Percentiles rank a stretch among this genome's conserved stretches.
These are phyloP conservation scores for Pyxicephalus adspersus DNA, from an alignment of 2,113 vertebrate species.

Conservation along the genomic window DNA sequence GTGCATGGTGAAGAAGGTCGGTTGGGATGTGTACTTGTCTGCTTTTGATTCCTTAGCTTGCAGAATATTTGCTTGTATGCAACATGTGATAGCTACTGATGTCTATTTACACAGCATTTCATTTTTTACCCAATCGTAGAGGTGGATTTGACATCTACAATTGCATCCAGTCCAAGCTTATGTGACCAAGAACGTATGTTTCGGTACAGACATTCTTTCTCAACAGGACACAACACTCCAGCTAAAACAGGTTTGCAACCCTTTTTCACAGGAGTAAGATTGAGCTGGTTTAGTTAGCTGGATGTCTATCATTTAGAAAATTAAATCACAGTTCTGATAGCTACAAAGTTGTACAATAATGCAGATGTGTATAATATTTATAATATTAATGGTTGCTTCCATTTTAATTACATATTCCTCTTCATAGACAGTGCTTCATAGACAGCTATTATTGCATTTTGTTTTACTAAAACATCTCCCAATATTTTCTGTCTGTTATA, in stretches of 20 bases:
- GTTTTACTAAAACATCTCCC: no score
- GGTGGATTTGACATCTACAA: conserved; percentile 26
- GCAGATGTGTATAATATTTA: no score
- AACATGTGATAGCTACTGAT: not conserved
- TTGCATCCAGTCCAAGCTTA: conserved; percentile 36
- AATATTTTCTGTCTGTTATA: no score
- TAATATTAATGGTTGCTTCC: no score
- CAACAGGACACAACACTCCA: conserved; percentile 27
- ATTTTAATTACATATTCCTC: no score
- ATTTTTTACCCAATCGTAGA: conserved; percentile 21
- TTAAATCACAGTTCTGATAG: no score
- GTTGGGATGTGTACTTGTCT: not conserved
- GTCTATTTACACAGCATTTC: not conserved
- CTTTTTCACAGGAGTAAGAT: conserved; percentile 1
- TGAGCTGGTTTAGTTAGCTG: not conserved
- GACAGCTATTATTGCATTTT: no score
- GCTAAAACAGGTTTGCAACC: conserved; percentile 18
- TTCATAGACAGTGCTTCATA: no score
- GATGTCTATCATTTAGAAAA: no score
- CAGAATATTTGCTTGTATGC: not conserved
- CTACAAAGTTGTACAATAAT: no score
- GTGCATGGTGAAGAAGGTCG: conserved; percentile 97
- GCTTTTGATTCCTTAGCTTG: not conserved
- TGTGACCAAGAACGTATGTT: conserved; percentile 47
- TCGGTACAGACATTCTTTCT: conserved; percentile 40